Conservation (phyloP, 2,113 vertebrate genomes). For the Oceanites oceanicus region DNA sequence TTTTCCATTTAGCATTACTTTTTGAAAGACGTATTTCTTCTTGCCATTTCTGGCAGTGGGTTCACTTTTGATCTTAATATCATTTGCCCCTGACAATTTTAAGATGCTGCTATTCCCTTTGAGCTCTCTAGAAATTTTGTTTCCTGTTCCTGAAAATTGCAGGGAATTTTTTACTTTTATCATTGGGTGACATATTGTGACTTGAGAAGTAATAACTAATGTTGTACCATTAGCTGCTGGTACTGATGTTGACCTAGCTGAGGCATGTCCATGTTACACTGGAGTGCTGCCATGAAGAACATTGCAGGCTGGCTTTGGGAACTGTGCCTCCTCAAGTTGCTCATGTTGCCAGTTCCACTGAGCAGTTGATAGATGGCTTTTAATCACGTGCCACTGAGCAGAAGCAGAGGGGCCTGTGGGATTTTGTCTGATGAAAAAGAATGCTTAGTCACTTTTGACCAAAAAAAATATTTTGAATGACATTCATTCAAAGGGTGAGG, state of each 20-base stretch:
- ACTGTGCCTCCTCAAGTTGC: neutral
- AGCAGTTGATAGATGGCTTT: neutral
- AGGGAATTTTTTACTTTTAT: neutral
- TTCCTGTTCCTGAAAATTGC: neutral
- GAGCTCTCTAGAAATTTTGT: neutral
- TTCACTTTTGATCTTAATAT: neutral
- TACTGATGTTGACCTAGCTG: neutral
- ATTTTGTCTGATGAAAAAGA: neutral
- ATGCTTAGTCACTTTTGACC: neutral
- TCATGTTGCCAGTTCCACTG: neutral
- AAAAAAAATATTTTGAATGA: neutral
- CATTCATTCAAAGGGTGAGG: neutral
- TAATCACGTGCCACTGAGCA: neutral
- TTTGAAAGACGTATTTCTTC: neutral
- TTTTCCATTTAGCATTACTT: neutral
- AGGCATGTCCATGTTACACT: neutral
- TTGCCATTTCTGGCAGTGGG: accelerated
- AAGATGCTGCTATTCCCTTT: neutral
- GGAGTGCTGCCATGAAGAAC: neutral
- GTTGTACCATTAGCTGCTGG: neutral
- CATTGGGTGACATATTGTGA: neutral
- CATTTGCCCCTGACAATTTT: neutral
- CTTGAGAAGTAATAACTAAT: neutral
- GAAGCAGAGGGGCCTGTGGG: neutral
- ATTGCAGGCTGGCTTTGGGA: neutral